Evolutionary conservation across 2,888 invertebrate species (phyloP), one percentile per base, ranked within the genome.

Genomic region (Perdita meconis): DNA sequence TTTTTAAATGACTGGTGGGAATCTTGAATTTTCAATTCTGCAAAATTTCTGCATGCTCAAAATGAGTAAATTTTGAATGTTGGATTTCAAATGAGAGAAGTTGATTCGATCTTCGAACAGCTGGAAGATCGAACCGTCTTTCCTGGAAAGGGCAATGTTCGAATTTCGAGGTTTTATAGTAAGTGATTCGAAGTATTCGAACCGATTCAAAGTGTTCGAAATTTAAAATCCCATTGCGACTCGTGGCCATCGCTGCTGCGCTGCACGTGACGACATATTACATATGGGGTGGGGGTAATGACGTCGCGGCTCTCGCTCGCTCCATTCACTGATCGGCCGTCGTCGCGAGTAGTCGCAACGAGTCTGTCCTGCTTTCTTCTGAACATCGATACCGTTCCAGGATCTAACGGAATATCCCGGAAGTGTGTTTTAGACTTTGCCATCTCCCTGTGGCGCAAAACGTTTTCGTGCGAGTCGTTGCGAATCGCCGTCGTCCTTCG

Each of bases 271-370:
- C 76, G 76, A 77, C 76, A 77, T 76, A 53, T 57, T 67, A 26
- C 30, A 13, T 12, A 22, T n/a, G 8, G 8, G 30, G 77, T 60
- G 56, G 71, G 71, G 71, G 71, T 78, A 77, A 77, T 83, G 88
- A 90, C 88, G 89, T 86, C 76, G 83, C 38, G 79, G 80, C 83
- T 75, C 80, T 82, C 80, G 81, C 74, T 81, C 81, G 84, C 86
- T 89, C 89, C 89, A 90, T 90, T 90, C 90, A 90, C 90, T 89
- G 88, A 87, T 87, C 85, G 86, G 87, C 86, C 80, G 82, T 80
- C 78, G 84, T 77, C 82, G 84, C 74, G 84, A 78, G 73, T 72
- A 68, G 78, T 81, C 56, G 75, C 63, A 51, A 60, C 51, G 34
- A 59, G 47, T 61, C 59, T 44, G 65, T 79, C 68, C 68, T 75